These are phyloP conservation scores for Xiphophorus hellerii DNA, from an alignment of 2,113 vertebrate genomes.

Conservation along the genomic window DNA sequence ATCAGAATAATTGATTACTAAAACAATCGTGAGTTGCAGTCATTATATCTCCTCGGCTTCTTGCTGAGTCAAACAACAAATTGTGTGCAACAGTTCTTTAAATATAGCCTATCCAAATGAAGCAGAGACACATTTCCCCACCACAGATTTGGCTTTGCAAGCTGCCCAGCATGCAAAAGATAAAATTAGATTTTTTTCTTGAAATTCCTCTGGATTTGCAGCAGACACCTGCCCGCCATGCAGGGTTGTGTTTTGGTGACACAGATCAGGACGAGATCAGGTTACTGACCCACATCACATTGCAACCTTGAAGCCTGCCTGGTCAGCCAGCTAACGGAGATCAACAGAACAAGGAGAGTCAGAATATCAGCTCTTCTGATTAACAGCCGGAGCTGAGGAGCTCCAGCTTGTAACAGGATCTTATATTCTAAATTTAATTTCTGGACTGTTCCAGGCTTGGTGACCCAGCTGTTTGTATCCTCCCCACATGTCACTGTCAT, in stretches of 20 bases:
- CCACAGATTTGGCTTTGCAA: neutral
- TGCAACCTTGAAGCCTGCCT: constrained; percentile 41
- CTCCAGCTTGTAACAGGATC: constrained; percentile 53
- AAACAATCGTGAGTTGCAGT: no score
- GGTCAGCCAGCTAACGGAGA: constrained; percentile 18
- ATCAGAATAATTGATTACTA: no score
- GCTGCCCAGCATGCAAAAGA: neutral
- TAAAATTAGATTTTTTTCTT: constrained; percentile 30
- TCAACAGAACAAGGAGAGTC: constrained; percentile 44
- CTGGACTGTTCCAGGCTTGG: constrained; percentile 64
- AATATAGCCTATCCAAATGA: neutral
- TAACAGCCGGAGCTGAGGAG: constrained; percentile 4
- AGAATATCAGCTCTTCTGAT: constrained; percentile 29
- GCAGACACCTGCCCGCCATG: constrained; percentile 61
- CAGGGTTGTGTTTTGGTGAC: constrained; percentile 49
- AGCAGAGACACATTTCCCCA: neutral
- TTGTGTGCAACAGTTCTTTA: neutral
- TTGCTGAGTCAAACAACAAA: neutral
- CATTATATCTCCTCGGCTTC: neutral
- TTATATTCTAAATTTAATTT: constrained; percentile 69
- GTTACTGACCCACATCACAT: constrained; percentile 72
- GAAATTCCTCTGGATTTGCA: constrained; percentile 24
- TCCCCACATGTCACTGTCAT: constrained; percentile 27
- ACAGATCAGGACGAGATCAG: constrained; percentile 52
- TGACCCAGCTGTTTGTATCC: constrained; percentile 24